phyloP scores from a whole-genome alignment of 2,888 invertebrate genomes.

The Chloromyia formosa region DNA sequence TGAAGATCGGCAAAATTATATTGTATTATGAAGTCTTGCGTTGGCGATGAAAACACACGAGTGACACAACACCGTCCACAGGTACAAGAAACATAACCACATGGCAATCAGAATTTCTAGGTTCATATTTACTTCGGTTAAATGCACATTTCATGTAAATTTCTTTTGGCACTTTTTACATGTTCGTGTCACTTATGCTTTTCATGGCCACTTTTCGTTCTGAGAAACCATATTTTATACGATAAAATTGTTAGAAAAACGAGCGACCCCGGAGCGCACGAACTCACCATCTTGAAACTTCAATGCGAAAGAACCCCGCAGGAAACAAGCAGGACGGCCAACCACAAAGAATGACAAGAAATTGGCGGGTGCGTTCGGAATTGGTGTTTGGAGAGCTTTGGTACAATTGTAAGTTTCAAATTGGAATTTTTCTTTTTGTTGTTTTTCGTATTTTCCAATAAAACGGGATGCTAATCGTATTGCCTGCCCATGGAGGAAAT shows the following conservation, averaged over 20 bases:
- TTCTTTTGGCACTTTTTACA: background rate
- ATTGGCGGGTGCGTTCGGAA: constrained; percentile 13
- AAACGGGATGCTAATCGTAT: too few species aligned
- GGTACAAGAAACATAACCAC: constrained; percentile 4
- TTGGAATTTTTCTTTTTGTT: too few species aligned
- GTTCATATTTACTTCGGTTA: background rate
- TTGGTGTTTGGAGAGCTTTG: too few species aligned
- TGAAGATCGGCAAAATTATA: too few species aligned
- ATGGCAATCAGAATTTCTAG: background rate
- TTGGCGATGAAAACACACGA: background rate
- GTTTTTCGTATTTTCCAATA: too few species aligned
- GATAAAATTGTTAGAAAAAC: background rate
- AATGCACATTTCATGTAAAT: background rate
- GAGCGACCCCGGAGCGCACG: constrained; percentile 45
- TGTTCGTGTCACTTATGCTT: background rate
- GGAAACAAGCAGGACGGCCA: constrained; percentile 61
- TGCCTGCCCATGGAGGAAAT: too few species aligned
- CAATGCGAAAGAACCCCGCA: constrained; percentile 62
- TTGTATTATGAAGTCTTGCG: too few species aligned
- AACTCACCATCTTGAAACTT: constrained; percentile 63
- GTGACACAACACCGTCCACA: background rate
- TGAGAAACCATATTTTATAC: background rate
- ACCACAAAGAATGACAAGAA: constrained; percentile 43
- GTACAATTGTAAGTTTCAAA: too few species aligned
- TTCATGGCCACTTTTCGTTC: background rate